These are phyloP conservation scores for Lethocerus indicus DNA, from an alignment of 1,140 invertebrate genomes.

Conservation along the genomic window DNA sequence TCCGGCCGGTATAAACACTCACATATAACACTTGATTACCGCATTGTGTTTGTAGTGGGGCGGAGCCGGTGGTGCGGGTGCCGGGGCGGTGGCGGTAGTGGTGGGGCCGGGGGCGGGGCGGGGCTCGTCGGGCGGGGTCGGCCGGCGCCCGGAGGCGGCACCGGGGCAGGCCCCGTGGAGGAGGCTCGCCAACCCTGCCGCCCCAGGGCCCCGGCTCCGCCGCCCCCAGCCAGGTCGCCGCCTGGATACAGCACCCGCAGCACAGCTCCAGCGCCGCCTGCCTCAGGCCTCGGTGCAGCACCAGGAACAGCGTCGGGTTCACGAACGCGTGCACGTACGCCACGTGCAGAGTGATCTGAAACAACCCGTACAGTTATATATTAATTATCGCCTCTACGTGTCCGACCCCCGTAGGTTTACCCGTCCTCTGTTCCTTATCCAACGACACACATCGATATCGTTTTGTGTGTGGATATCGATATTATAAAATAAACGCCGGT, in stretches of 20 bases:
- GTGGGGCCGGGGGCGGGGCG: conserved; percentile 25
- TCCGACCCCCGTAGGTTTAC: too few relatives aligned
- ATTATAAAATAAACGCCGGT: too few relatives aligned
- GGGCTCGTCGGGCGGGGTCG: conserved; percentile 16
- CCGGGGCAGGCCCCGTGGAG: conserved; percentile 22
- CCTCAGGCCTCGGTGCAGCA: conserved; percentile 55
- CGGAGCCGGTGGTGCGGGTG: conserved; percentile 20
- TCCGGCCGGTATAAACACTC: conserved; percentile 30
- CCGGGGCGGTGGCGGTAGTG: conserved; percentile 35
- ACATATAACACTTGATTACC: conserved; percentile 52
- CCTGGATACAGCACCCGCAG: conserved; percentile 48
- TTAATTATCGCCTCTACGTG: too few relatives aligned
- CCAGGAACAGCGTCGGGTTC: conserved; percentile 64
- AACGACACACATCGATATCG: too few relatives aligned
- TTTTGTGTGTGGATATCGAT: too few relatives aligned
- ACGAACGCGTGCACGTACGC: conserved; percentile 75
- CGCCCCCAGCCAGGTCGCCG: conserved; percentile 32
- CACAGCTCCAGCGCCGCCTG: conserved; percentile 49
- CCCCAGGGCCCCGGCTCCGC: conserved; percentile 1
- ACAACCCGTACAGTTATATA: too few relatives aligned
- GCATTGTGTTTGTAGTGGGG: conserved; percentile 20
- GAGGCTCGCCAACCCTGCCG: not conserved
- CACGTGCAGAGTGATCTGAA: conserved; percentile 67
- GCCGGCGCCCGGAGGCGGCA: conserved; percentile 26
- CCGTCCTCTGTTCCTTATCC: too few relatives aligned